Evolutionary conservation across 2,797 vertebrate genomes (phyloP).

Genomic region (Coregonus suidteri): DNA sequence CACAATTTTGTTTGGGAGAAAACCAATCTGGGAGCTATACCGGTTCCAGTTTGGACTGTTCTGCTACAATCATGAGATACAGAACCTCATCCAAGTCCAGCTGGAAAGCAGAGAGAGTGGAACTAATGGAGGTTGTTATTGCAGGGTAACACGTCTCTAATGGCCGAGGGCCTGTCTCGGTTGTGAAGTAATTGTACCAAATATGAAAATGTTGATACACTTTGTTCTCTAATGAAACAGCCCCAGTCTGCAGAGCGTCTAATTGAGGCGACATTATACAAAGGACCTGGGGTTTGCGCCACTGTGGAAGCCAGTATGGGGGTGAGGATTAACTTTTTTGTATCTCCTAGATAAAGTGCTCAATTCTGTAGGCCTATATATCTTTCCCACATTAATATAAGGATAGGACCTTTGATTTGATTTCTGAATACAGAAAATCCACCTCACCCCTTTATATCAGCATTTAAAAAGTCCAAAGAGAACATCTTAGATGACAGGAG

Average conservation of each 20-base stretch:
- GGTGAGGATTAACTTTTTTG: neutral
- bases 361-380: neutral
- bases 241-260: neutral
- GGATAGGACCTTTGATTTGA: constrained; percentile 47
- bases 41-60: neutral
- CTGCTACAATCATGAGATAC: neutral
- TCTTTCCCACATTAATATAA: neutral
- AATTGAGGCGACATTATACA: neutral
- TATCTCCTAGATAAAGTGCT: neutral
- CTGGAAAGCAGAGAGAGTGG: neutral
- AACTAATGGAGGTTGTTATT: neutral
- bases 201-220: constrained; percentile 7
- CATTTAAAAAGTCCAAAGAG: constrained; percentile 32
- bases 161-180: neutral
- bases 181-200: neutral
- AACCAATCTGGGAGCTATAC: neutral
- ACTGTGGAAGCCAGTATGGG: neutral
- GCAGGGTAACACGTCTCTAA: neutral
- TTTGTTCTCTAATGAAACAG: neutral
- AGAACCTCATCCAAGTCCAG: neutral
- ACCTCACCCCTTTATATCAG: constrained; percentile 31
- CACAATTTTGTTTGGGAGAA: constrained; percentile 5
- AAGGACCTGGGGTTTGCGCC: neutral
- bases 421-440: constrained; percentile 38
- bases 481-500: constrained; percentile 43